Conservation (phyloP, 2,888 invertebrate species). For the Teinopalpus imperialis region DNA sequence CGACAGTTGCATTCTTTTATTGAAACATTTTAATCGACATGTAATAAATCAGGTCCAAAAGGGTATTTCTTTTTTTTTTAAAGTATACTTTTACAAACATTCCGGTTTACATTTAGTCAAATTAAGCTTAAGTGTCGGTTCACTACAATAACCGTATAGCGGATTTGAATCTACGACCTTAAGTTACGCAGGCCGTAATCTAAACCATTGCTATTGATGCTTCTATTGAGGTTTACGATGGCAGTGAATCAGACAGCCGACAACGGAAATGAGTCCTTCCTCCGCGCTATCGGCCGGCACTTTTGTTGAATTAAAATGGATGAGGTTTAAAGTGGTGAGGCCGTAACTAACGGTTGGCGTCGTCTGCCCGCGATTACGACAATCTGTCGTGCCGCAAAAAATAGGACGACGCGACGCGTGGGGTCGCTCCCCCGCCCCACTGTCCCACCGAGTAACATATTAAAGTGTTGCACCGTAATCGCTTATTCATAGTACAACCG, state of each 20-base stretch:
- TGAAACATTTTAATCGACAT: constrained; percentile 5
- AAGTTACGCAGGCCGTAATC: no score
- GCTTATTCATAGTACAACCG: constrained; percentile 9
- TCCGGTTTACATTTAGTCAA: no score
- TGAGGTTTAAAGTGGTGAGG: constrained; percentile 80
- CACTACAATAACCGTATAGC: no score
- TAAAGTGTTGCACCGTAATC: constrained; percentile 14
- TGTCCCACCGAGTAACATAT: constrained; percentile 19
- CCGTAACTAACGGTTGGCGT: constrained; percentile 75
- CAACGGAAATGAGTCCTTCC: constrained; percentile 78
- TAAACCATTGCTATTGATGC: no score
- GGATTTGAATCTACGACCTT: no score
- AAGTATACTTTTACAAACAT: no score
- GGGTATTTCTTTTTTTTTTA: no score
- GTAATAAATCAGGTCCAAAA: constrained; percentile 12
- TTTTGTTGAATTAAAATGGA: constrained; percentile 81
- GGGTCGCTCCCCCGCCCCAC: constrained; percentile 47
- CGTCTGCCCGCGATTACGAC: constrained; percentile 61
- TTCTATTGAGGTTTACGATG: constrained; percentile 12
- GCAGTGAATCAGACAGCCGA: constrained; percentile 48
- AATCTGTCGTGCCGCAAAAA: constrained; percentile 54
- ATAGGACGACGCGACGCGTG: constrained; percentile 62
- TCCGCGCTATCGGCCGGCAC: constrained; percentile 78
- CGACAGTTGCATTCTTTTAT: no score
- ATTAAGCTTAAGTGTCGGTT: no score